Conservation (phyloP, 2,113 vertebrate species). For the Hyperopisus bebe region DNA sequence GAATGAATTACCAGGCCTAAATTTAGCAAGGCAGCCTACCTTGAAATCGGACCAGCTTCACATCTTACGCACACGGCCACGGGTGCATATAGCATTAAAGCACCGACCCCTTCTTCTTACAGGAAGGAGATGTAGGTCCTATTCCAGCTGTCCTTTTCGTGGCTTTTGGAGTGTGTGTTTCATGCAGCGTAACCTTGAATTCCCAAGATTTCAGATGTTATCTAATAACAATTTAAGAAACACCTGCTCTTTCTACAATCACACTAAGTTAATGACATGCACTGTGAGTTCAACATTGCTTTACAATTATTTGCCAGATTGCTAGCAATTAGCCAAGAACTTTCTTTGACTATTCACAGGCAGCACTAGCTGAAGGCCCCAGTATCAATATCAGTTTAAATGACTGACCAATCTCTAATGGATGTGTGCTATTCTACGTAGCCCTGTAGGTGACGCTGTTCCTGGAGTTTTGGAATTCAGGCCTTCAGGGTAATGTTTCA, state of each 20-base stretch:
- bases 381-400: not conserved
- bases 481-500: not conserved
- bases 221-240: not conserved
- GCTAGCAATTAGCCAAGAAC: not conserved
- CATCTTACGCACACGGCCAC: constrained; percentile 41
- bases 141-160: constrained; percentile 43
- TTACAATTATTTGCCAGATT: not conserved
- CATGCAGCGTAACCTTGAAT: constrained; percentile 26
- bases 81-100: constrained; percentile 47
- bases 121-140: constrained; percentile 50
- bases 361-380: not conserved
- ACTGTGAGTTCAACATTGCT: not conserved
- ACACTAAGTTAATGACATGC: not conserved
- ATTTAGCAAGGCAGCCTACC: constrained; percentile 64
- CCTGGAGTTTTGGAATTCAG: not conserved
- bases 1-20: constrained; percentile 63
- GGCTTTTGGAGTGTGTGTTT: constrained; percentile 38
- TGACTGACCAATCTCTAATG: not conserved
- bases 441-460: not conserved
- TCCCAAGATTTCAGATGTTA: constrained; percentile 1
- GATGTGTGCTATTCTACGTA: not conserved
- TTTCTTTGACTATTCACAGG: not conserved
- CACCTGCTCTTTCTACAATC: not conserved
- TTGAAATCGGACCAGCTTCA: constrained; percentile 60
- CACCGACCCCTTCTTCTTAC: constrained; percentile 49